These are phyloP conservation scores for Megaceryle maxima DNA, from an alignment of 2,113 vertebrate species.

Conservation along the genomic window DNA sequence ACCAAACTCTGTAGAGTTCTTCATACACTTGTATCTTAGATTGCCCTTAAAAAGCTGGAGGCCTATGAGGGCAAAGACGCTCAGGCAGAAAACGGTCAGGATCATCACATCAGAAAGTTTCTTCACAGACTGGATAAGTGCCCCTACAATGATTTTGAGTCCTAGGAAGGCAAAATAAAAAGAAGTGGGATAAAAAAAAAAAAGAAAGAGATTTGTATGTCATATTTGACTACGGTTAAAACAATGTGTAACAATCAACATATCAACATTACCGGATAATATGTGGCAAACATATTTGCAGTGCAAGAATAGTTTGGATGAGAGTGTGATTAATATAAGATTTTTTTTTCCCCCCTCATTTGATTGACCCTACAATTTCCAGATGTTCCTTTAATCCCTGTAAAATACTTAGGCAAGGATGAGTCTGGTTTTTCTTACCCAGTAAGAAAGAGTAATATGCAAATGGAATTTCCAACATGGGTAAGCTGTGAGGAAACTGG, in stretches of 20 bases:
- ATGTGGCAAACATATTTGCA: not conserved
- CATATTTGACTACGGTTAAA: not conserved
- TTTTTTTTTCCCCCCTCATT: not conserved
- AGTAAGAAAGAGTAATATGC: not conserved
- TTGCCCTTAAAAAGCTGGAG: slow-evolving; percentile 98
- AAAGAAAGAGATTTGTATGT: not conserved
- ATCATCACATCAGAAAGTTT: slow-evolving; percentile 95
- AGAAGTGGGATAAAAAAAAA: not conserved
- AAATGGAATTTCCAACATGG: not conserved
- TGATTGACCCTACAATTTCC: not conserved
- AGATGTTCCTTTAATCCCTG: not conserved
- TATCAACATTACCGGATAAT: not conserved
- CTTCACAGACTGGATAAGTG: slow-evolving; percentile 94
- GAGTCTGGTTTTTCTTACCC: not conserved
- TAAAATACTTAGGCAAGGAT: not conserved
- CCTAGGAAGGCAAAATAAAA: slow-evolving; percentile 68
- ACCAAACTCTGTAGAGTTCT: slow-evolving; percentile 60
- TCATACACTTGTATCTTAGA: slow-evolving; percentile 88
- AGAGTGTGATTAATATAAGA: not conserved
- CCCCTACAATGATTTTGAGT: slow-evolving; percentile 93
- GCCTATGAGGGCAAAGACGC: slow-evolving; percentile 93
- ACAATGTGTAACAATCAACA: not conserved
- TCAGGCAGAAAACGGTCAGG: slow-evolving; percentile 93
- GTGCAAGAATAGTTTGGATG: not conserved
- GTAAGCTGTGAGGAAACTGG: not conserved